phyloP scores from a whole-genome alignment of 2,888 invertebrate species.

The Xanthia togata region DNA sequence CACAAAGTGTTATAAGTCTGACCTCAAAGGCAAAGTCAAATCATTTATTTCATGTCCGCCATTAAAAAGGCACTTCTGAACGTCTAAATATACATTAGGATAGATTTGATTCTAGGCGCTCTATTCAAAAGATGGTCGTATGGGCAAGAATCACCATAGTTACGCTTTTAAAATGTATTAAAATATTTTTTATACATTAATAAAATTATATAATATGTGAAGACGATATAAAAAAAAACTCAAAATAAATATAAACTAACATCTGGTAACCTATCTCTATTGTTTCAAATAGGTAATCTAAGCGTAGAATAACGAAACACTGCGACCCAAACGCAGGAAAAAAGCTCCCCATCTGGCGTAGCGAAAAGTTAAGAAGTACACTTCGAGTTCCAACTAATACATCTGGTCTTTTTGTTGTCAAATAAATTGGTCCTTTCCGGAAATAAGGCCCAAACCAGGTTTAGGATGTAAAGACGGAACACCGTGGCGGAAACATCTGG shows the following conservation, averaged over 20 bases:
- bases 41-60: not conserved
- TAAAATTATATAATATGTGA: too few relatives aligned
- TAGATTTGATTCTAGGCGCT: too few relatives aligned
- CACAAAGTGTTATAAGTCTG: not conserved
- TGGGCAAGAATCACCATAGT: too few relatives aligned
- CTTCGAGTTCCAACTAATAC: constrained; percentile 18
- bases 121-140: too few relatives aligned
- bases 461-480: constrained; percentile 29
- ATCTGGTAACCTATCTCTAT: constrained; percentile 31
- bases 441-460: constrained; percentile 30
- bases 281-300: constrained; percentile 36
- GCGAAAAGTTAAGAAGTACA: constrained; percentile 12
- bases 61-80: not conserved
- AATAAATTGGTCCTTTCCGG: constrained; percentile 45
- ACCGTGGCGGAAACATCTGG: constrained; percentile 52
- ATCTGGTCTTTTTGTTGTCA: constrained; percentile 55
- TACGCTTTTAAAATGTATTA: not conserved
- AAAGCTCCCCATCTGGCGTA: constrained; percentile 43
- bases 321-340: not conserved
- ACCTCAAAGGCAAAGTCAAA: not conserved
- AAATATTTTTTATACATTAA: too few relatives aligned
- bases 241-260: not conserved
- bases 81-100: not conserved
- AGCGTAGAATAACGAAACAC: not conserved
- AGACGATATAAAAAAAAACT: not conserved